Evolutionary conservation across 2,797 vertebrate genomes (phyloP), one percentile per base, ranked within the genome.

Genomic region (Fistularia commersonii): DNA sequence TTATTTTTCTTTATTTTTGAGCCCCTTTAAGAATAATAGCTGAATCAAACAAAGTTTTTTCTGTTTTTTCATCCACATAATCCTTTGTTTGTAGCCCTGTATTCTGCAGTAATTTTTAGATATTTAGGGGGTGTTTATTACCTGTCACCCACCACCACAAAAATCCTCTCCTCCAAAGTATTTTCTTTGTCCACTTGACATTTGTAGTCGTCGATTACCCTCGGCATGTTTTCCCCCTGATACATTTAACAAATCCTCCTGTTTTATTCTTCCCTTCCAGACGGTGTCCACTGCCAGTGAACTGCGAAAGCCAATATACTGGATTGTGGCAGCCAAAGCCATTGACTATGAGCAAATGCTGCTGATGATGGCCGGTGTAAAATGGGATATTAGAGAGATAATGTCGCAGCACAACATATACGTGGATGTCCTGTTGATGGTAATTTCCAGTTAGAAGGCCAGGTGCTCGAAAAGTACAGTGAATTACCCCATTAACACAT

Each of bases 381-480:
- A 98, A 78, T 99, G 97, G 97, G 97, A 99, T 82, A 94, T 99
- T 46, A 95, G 93, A 68, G 97, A 99, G 88, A 99, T 99, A 68
- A 99, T 99, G 97, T 99, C 97, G 1, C 97, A 99, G 77, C 97
- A 99, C 81, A 99, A 98, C 8, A 54, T 98, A 11, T 99, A 99
- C 7, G 95, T 99, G 70, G 97, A 99, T 66, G 90, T 94, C 47
- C 87, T 99, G 67, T 78, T 99, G 54, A 97, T 99, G 94, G 97
- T 95, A 90, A 91, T 15, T 45, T 64, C 48, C 32, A 9, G 15
- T 40, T 9, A 8, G 6, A 39, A 45, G 11, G 5, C 3, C 13
- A 5, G 11, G 8, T 11, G 11, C 5, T 41, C 13, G 2, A 23
- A 23, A 23, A 23, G 23, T 23, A 23, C 23, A 23, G 23, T 23